Evolutionary conservation across 2,888 invertebrate genomes (phyloP).

Genomic region (Synanthedon andrenaeformis): DNA sequence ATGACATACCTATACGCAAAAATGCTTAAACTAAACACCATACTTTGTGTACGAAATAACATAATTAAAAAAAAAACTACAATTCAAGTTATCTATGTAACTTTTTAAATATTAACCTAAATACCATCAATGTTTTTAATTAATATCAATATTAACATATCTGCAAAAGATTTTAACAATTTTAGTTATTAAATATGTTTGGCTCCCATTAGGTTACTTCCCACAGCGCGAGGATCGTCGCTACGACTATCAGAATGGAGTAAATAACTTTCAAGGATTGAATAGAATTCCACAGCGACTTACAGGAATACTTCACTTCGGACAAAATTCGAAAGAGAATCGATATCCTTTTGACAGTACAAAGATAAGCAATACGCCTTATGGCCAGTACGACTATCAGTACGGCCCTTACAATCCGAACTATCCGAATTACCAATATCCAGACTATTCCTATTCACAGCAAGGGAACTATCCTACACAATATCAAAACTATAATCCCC

Average conservation of each 20-base stretch:
- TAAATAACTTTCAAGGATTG: constrained; percentile 16
- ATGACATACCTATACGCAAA: too few relatives aligned
- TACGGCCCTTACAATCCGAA: constrained; percentile 5
- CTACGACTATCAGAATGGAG: constrained; percentile 11
- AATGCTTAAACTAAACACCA: too few relatives aligned
- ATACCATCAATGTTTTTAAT: too few relatives aligned
- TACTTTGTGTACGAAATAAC: too few relatives aligned
- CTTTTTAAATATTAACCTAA: too few relatives aligned
- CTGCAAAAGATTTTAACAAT: too few relatives aligned
- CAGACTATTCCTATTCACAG: constrained; percentile 12
- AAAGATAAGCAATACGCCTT: constrained; percentile 7
- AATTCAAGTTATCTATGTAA: too few relatives aligned
- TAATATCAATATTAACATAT: too few relatives aligned
- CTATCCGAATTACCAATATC: constrained; percentile 13
- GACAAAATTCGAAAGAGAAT: constrained; percentile 14
- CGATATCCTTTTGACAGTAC: constrained; percentile 12
- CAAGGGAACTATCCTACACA: not conserved
- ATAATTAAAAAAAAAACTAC: too few relatives aligned
- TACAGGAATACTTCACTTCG: constrained; percentile 17
- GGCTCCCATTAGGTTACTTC: constrained; percentile 27
- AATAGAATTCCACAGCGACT: constrained; percentile 21
- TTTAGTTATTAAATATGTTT: too few relatives aligned
- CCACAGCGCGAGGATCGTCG: constrained; percentile 19
- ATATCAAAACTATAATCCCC: not conserved
- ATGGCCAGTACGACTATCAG: constrained; percentile 11